phyloP scores from a whole-genome alignment of 2,113 vertebrate genomes.

The Rhea pennata region DNA sequence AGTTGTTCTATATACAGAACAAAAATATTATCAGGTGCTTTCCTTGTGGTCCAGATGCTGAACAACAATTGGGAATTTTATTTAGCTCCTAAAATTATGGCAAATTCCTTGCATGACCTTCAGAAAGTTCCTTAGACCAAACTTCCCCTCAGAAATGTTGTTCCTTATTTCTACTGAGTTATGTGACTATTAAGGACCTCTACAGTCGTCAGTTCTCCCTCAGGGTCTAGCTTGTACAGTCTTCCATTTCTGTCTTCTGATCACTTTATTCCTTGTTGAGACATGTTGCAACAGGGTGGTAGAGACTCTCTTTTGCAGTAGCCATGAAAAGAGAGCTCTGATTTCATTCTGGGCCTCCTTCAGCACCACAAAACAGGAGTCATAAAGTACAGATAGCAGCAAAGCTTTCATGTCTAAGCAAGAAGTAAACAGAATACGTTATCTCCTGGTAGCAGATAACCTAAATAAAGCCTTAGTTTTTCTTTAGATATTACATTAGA shows the following conservation, averaged over 20 bases:
- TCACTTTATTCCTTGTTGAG: background rate
- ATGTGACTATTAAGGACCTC: background rate
- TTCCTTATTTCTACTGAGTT: background rate
- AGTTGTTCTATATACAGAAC: background rate
- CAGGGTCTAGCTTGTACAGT: background rate
- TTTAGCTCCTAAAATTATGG: background rate
- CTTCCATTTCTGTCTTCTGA: background rate
- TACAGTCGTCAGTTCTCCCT: background rate
- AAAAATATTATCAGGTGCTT: background rate
- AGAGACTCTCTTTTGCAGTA: background rate
- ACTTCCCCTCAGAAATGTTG: background rate
- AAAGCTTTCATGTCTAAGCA: background rate
- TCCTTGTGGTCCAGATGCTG: background rate
- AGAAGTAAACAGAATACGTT: background rate
- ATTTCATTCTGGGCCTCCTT: background rate
- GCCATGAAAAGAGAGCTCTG: background rate
- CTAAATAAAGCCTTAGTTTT: background rate
- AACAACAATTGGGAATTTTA: background rate
- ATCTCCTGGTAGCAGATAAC: background rate
- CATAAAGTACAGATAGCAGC: background rate
- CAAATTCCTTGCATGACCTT: background rate
- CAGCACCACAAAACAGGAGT: background rate
- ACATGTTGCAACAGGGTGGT: background rate
- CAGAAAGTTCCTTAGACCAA: background rate
- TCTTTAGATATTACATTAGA: background rate